phyloP scores from a whole-genome alignment of 2,113 vertebrate genomes.

The Dinomys branickii region DNA sequence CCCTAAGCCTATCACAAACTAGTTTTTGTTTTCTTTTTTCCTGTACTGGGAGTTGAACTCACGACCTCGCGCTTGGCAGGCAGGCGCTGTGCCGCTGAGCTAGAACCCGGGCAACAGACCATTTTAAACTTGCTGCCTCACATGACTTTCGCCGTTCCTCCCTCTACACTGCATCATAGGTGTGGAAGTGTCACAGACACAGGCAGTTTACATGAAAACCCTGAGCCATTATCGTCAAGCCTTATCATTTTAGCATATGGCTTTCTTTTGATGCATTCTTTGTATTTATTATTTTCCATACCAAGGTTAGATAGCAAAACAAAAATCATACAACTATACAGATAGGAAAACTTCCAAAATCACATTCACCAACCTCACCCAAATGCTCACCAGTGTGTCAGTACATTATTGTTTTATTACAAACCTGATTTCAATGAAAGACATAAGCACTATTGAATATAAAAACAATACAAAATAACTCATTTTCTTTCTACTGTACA shows the following conservation, averaged over 20 bases:
- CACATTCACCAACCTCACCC: neutral
- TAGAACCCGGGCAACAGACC: no score
- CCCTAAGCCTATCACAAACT: neutral
- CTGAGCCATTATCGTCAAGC: neutral
- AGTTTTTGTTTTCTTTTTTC: neutral
- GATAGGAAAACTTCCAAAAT: neutral
- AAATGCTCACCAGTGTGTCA: neutral
- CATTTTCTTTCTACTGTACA: constrained; percentile 10
- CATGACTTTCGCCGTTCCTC: neutral
- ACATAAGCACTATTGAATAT: neutral
- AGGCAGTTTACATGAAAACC: neutral
- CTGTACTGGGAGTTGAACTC: no score
- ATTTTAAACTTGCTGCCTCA: neutral
- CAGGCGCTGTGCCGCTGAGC: no score
- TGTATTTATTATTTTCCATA: constrained; percentile 29
- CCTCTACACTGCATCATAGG: neutral
- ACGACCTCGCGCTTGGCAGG: no score
- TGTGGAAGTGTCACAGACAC: neutral
- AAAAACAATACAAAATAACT: neutral
- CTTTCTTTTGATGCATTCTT: neutral
- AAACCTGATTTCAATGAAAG: neutral
- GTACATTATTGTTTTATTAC: neutral
- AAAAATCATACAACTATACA: neutral
- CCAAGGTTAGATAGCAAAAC: neutral
- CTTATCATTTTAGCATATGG: neutral